Percentiles rank a stretch among this genome's conserved stretches.
phyloP scores from a whole-genome alignment of 2,888 invertebrate species.

The Blastobasis lacticolella region DNA sequence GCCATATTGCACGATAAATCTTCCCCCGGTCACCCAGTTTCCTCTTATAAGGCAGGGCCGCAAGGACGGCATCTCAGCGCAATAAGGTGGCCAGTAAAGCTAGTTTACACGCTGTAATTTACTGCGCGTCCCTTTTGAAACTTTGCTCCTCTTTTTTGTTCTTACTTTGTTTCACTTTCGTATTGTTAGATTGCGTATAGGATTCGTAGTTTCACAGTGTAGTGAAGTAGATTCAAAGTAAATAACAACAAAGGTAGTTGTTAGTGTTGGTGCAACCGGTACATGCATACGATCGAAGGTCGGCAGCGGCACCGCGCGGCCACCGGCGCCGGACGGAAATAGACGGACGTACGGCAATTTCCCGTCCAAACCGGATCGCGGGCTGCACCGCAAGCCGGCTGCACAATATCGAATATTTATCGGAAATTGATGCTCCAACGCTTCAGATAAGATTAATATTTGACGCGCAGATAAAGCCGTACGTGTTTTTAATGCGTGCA shows the following conservation, averaged over 20 bases:
- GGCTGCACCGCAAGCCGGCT: slow-evolving; percentile 4
- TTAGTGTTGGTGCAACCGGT: neutral
- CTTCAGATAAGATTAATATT: too few relatives aligned
- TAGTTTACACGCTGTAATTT: too few relatives aligned
- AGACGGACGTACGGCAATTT: slow-evolving; percentile 56
- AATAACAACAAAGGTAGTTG: too few relatives aligned
- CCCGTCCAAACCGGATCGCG: slow-evolving; percentile 31
- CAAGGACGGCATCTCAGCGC: slow-evolving; percentile 29
- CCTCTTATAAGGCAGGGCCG: slow-evolving; percentile 42
- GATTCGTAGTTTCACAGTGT: too few relatives aligned
- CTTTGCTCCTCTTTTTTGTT: too few relatives aligned
- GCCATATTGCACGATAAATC: slow-evolving; percentile 41
- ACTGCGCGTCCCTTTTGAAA: too few relatives aligned
- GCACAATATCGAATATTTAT: slow-evolving; percentile 5
- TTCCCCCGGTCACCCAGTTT: slow-evolving; percentile 50
- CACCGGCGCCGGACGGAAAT: slow-evolving; percentile 49
- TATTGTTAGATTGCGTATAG: too few relatives aligned
- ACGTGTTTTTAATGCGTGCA: too few relatives aligned
- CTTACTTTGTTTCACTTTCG: too few relatives aligned
- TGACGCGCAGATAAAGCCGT: too few relatives aligned
- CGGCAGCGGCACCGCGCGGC: slow-evolving; percentile 26
- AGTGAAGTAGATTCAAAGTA: too few relatives aligned
- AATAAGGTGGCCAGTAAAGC: neutral
- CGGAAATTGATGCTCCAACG: neutral
- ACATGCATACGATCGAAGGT: slow-evolving; percentile 43